Evolutionary conservation across 2,888 invertebrate genomes (phyloP), one percentile per base, ranked within the genome.

Genomic region (Pinctada fucata): DNA sequence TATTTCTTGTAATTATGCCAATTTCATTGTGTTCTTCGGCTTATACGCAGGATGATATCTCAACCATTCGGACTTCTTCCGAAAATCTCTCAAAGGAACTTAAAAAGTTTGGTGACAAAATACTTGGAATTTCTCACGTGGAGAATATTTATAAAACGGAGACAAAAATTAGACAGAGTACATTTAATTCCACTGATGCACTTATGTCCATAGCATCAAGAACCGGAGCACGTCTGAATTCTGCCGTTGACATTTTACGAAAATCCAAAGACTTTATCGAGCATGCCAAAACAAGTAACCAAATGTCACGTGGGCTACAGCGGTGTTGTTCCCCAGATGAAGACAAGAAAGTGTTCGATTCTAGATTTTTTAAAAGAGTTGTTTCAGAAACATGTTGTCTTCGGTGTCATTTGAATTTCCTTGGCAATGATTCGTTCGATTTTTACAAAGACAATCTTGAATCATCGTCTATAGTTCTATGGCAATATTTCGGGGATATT

Each of bases 401-500:
- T 58, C 6, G 13, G 8, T 58, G 58, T 13, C 58, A 58, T 58
- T 13, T 58, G 58, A 58, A 58, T 13, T 58, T 10, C 58, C 3
- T 50, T 4, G 50, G 13, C 48, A 63, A 49, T 47, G 58, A 79
- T 51, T 52, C 64, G n/a, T 52, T 51, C n/a, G 58, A 6, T n/a
- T 66, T 75, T 8, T 79, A 69, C 50, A 50, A 64, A 10, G 58
- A 75, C n/a, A 75, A 79, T 48, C 48, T 72, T 50, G 67, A 67
- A 2, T 45, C 63, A 5, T 75, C 75, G 3, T 6, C 48, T 6
- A 66, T 75, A 5, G n/a, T 79, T 3, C 45, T 75, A 13, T 75
- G 75, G 75, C 80, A 80, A 48, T 80, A 80, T 72, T 80, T 72
- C 68, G 80, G 80, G 45, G 80, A 80, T 68, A 58, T 64, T 3